Evolutionary conservation across 1,140 invertebrate species (phyloP).

Genomic region (Megalonaias nervosa): DNA sequence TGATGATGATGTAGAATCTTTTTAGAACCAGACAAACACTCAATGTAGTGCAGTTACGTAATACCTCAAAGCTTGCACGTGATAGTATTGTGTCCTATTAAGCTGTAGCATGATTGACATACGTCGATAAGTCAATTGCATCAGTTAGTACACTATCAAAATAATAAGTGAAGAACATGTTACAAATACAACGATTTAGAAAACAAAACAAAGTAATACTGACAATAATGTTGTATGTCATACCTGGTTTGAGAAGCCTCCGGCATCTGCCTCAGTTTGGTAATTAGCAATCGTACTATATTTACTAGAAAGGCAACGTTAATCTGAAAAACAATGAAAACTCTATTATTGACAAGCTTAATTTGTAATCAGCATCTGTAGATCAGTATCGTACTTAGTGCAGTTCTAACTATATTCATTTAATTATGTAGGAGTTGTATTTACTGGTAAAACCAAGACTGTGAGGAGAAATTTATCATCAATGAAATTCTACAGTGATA

Average conservation of each 20-base stretch:
- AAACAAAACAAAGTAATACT: slow-evolving; percentile 3
- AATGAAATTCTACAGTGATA: too few relatives aligned
- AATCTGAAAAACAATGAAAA: slow-evolving; percentile 69
- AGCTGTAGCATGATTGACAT: background rate
- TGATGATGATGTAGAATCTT: too few relatives aligned
- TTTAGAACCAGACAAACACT: too few relatives aligned
- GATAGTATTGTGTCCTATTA: background rate
- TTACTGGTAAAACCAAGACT: too few relatives aligned
- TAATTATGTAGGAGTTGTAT: too few relatives aligned
- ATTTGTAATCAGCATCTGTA: too few relatives aligned
- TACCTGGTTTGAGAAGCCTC: slow-evolving; percentile 71
- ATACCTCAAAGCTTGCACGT: too few relatives aligned
- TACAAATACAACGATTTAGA: background rate
- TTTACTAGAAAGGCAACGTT: slow-evolving; percentile 94
- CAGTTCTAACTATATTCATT: too few relatives aligned
- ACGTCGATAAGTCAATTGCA: background rate
- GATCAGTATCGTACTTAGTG: too few relatives aligned
- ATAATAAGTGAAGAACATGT: background rate
- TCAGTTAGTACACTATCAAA: background rate
- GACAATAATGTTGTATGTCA: slow-evolving; percentile 12
- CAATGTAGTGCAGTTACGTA: too few relatives aligned
- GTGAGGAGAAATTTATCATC: too few relatives aligned
- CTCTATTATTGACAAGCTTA: too few relatives aligned
- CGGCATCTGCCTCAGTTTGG: slow-evolving; percentile 82
- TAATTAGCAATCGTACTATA: slow-evolving; percentile 92